A percentile compares a stretch with the other conserved stretches of the same genome.
phyloP scores from a whole-genome alignment of 1,140 invertebrate species.

The Marisa cornuarietis region DNA sequence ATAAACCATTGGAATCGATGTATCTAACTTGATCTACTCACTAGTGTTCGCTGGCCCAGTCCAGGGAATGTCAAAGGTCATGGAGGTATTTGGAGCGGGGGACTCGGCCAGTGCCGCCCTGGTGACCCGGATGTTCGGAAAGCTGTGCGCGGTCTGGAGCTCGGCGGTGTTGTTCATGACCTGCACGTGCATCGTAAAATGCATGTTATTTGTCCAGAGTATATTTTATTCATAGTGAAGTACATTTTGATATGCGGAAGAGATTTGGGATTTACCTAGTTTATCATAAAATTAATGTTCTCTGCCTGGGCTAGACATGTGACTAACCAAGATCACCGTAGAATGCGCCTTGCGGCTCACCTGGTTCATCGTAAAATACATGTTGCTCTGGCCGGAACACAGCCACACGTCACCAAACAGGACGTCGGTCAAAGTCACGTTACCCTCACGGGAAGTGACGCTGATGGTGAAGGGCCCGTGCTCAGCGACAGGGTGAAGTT shows the following conservation, averaged over 20 bases:
- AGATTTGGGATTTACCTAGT: slow-evolving; percentile 33
- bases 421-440: slow-evolving; percentile 42
- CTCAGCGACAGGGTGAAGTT: slow-evolving; percentile 19
- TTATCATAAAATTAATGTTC: slow-evolving; percentile 54
- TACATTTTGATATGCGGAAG: no score
- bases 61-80: slow-evolving; percentile 9
- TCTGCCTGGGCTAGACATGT: no score
- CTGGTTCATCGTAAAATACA: slow-evolving; percentile 43
- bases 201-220: no score
- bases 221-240: no score
- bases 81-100: slow-evolving; percentile 4
- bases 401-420: slow-evolving; percentile 61
- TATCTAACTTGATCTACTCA: no score
- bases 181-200: neutral
- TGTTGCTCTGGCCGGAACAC: slow-evolving; percentile 60
- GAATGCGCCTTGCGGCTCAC: slow-evolving; percentile 27
- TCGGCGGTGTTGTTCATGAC: slow-evolving; percentile 19
- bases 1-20: no score
- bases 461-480: slow-evolving; percentile 36
- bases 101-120: neutral
- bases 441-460: slow-evolving; percentile 19
- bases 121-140: slow-evolving; percentile 14
- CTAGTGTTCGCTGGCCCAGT: slow-evolving; percentile 6
- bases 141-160: slow-evolving; percentile 6
- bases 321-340: no score